These are phyloP conservation scores for Drosophila rhopaloa DNA, from an alignment of 1,140 invertebrate species.

Conservation along the genomic window DNA sequence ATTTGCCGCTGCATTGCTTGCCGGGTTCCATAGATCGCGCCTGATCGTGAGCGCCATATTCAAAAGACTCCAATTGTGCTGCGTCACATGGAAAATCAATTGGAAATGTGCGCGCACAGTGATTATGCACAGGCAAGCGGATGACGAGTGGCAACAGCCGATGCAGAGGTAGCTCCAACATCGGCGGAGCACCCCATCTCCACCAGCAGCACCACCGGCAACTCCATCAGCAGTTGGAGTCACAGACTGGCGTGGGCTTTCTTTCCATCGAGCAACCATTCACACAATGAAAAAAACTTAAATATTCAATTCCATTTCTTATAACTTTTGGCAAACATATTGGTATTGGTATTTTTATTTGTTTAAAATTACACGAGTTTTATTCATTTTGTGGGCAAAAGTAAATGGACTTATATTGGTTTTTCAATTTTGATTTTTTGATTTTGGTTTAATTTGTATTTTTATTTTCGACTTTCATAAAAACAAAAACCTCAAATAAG, in stretches of 20 bases:
- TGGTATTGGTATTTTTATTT: too few relatives aligned
- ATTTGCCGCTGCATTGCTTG: conserved; percentile 62
- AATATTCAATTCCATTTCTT: too few relatives aligned
- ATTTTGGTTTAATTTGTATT: too few relatives aligned
- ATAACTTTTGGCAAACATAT: too few relatives aligned
- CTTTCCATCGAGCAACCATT: conserved; percentile 32
- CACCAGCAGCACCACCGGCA: conserved; percentile 7
- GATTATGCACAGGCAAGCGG: conserved; percentile 69
- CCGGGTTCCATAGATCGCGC: conserved; percentile 21
- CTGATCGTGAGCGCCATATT: conserved; percentile 70
- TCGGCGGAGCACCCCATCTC: conserved; percentile 10
- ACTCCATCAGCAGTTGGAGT: conserved; percentile 36
- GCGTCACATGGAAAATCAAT: conserved; percentile 80
- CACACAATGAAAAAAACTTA: conserved; percentile 13
- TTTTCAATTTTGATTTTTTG: too few relatives aligned
- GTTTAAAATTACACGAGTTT: too few relatives aligned
- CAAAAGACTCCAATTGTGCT: conserved; percentile 72
- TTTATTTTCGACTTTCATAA: too few relatives aligned
- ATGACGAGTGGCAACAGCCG: conserved; percentile 32
- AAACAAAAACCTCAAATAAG: too few relatives aligned
- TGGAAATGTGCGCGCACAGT: conserved; percentile 69
- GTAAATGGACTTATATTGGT: too few relatives aligned
- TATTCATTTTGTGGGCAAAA: too few relatives aligned
- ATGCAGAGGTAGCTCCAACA: conserved; percentile 17
- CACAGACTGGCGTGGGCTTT: conserved; percentile 65